Evolutionary conservation across 2,113 vertebrate species (phyloP).

Genomic region (Pardalotus punctatus): DNA sequence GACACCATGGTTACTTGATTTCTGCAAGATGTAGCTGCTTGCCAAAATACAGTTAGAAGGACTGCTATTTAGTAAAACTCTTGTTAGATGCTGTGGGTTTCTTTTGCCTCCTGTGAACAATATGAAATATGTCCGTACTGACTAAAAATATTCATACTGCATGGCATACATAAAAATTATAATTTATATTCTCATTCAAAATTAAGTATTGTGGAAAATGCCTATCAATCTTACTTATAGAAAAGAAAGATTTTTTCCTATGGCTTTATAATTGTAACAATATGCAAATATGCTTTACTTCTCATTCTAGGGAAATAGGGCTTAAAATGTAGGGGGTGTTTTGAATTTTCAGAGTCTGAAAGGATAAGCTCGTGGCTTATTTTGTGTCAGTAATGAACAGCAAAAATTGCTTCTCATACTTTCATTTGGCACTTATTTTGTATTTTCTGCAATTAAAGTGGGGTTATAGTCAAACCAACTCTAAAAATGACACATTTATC

Average conservation of each 20-base stretch:
- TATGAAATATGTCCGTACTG: neutral
- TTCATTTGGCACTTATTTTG: conserved; percentile 64
- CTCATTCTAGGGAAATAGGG: conserved; percentile 57
- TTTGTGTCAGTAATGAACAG: conserved; percentile 55
- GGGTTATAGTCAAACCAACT: conserved; percentile 31
- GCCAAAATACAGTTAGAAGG: neutral
- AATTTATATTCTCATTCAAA: conserved; percentile 60
- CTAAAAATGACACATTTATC: conserved; percentile 57
- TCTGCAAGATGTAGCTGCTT: neutral
- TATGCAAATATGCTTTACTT: conserved; percentile 62
- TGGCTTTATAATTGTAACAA: conserved; percentile 56
- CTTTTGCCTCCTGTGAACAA: neutral
- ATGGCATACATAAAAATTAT: neutral
- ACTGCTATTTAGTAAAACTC: neutral
- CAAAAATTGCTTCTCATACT: conserved; percentile 54
- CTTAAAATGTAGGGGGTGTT: conserved; percentile 57
- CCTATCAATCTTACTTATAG: conserved; percentile 65
- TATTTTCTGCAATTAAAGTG: conserved; percentile 67
- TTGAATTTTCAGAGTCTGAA: conserved; percentile 65
- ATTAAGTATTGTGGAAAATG: conserved; percentile 60
- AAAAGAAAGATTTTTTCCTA: conserved; percentile 58
- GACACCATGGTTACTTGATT: conserved; percentile 1
- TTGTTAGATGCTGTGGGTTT: neutral
- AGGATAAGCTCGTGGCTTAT: conserved; percentile 60
- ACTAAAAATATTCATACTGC: conserved; percentile 44